These are phyloP conservation scores for Ciconia nigra DNA, from an alignment of 2,797 vertebrate genomes.

Conservation along the genomic window DNA sequence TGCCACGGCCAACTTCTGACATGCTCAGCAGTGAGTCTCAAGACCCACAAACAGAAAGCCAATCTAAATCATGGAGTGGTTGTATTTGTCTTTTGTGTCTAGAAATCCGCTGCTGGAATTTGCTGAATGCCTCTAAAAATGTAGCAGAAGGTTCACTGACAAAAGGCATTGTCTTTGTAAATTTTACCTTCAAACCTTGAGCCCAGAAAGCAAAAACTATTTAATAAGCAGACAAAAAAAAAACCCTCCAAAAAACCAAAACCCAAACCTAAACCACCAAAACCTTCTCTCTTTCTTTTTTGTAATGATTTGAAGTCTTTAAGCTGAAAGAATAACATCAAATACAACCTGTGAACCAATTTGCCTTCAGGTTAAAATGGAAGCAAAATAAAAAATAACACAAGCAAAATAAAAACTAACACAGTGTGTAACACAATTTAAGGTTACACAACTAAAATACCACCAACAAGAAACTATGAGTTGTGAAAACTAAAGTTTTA, in stretches of 20 bases:
- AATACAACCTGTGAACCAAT: not conserved
- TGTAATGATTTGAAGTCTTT: not conserved
- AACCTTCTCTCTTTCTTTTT: not conserved
- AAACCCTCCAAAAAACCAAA: not conserved
- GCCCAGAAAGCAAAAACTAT: not conserved
- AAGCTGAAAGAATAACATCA: not conserved
- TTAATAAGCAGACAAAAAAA: not conserved
- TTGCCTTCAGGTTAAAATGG: not conserved
- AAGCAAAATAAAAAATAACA: not conserved
- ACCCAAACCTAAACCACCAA: not conserved
- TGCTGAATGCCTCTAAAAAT: slow-evolving; percentile 55
- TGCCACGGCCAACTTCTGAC: slow-evolving; percentile 8
- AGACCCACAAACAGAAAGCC: slow-evolving; percentile 39
- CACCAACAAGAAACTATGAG: not conserved
- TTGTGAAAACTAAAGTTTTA: not conserved
- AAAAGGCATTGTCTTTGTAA: slow-evolving; percentile 10
- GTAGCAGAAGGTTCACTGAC: slow-evolving; percentile 8
- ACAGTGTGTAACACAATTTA: not conserved
- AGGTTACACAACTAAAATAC: not conserved
- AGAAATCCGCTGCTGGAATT: slow-evolving; percentile 27
- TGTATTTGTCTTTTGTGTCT: slow-evolving; percentile 26
- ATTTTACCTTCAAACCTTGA: slow-evolving; percentile 30
- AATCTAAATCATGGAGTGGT: not conserved
- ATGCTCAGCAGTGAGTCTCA: slow-evolving; percentile 8
- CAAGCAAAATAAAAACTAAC: not conserved